These are phyloP conservation scores for Tanytarsus gracilentus DNA, from an alignment of 2,888 invertebrate species.

Conservation along the genomic window DNA sequence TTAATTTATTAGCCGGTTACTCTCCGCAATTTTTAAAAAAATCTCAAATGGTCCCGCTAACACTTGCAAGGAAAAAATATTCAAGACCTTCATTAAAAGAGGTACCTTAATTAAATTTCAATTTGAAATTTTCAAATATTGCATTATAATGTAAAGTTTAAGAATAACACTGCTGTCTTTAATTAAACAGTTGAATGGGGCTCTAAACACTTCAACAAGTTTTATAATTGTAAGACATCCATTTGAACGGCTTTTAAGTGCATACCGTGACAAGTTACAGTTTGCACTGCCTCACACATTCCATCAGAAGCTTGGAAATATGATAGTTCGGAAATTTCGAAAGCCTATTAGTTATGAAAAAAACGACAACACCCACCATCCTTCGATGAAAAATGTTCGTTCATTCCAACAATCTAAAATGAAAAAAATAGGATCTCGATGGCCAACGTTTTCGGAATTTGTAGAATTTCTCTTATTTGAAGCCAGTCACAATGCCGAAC, in stretches of 20 bases:
- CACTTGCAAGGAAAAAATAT: slow-evolving; percentile 68
- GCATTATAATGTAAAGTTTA: slow-evolving; percentile 12
- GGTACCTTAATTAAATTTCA: no score
- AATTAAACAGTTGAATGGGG: slow-evolving; percentile 51
- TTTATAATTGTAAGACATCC: slow-evolving; percentile 78
- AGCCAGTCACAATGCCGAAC: slow-evolving; percentile 47
- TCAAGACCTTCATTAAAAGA: slow-evolving; percentile 64
- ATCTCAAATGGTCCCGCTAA: slow-evolving; percentile 68
- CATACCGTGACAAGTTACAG: slow-evolving; percentile 76
- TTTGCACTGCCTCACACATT: slow-evolving; percentile 73
- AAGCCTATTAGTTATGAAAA: slow-evolving; percentile 38
- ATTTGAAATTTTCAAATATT: no score
- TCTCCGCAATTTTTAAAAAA: slow-evolving; percentile 65
- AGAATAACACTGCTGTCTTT: no score
- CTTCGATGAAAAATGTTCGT: slow-evolving; percentile 17
- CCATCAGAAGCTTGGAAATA: slow-evolving; percentile 68
- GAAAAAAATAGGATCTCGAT: slow-evolving; percentile 42
- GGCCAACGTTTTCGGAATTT: slow-evolving; percentile 75
- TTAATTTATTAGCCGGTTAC: slow-evolving; percentile 77
- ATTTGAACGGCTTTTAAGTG: slow-evolving; percentile 68
- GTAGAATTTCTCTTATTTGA: slow-evolving; percentile 68
- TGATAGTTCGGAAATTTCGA: slow-evolving; percentile 67
- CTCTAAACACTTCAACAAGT: slow-evolving; percentile 66
- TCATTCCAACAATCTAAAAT: background rate
- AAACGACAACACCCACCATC: slow-evolving; percentile 6